Evolutionary conservation across 2,888 invertebrate genomes (phyloP).

Genomic region (Biston stratarius): DNA sequence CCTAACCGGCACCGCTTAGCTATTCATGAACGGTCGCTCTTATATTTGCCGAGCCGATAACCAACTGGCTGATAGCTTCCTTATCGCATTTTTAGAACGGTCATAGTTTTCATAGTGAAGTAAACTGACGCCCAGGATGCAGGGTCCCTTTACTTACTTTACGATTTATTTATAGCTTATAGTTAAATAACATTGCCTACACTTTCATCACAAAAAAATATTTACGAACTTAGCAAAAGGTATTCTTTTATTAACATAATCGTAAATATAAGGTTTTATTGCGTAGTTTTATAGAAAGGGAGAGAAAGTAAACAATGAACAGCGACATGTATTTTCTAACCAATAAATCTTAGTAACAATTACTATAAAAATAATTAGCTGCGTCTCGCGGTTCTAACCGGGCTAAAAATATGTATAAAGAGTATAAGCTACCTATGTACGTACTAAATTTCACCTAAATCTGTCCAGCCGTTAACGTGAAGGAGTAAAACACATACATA

Average conservation of each 20-base stretch:
- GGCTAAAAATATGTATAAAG: no score
- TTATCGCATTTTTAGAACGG: slow-evolving; percentile 67
- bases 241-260: slow-evolving; percentile 34
- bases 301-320: slow-evolving; percentile 8
- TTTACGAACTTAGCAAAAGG: slow-evolving; percentile 34
- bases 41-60: slow-evolving; percentile 68
- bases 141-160: slow-evolving; percentile 34
- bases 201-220: slow-evolving; percentile 32
- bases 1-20: slow-evolving; percentile 59
- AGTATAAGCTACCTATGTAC: no score
- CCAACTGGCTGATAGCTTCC: slow-evolving; percentile 65
- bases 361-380: not conserved
- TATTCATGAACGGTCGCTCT: slow-evolving; percentile 72
- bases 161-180: slow-evolving; percentile 43
- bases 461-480: no score
- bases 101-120: slow-evolving; percentile 45
- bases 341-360: not conserved
- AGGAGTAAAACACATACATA: no score
- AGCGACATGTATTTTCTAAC: not conserved
- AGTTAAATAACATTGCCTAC: slow-evolving; percentile 38
- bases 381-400: no score
- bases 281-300: slow-evolving; percentile 17
- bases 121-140: slow-evolving; percentile 38
- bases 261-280: slow-evolving; percentile 29
- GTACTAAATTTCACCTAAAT: no score